These are phyloP conservation scores for Cordilura impudica DNA, from an alignment of 2,888 invertebrate species.

Conservation along the genomic window DNA sequence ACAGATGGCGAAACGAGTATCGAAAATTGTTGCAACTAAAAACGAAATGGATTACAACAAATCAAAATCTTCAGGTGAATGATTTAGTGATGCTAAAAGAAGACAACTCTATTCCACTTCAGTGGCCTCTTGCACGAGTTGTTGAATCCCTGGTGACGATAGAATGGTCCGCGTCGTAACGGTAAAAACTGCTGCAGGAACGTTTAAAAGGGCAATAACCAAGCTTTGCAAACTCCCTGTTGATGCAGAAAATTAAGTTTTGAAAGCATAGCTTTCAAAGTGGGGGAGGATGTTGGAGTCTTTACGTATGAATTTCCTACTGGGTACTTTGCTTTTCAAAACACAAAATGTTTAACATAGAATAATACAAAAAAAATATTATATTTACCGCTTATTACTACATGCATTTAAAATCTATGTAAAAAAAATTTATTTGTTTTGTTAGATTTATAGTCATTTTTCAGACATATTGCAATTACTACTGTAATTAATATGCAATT, in stretches of 20 bases:
- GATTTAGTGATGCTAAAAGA: constrained; percentile 35
- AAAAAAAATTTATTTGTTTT: too few relatives aligned
- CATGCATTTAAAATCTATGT: too few relatives aligned
- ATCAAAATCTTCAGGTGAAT: not conserved
- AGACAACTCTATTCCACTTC: constrained; percentile 12
- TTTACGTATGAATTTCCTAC: not conserved
- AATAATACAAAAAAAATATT: too few relatives aligned
- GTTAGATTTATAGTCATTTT: too few relatives aligned
- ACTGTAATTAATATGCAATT: too few relatives aligned
- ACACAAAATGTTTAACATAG: too few relatives aligned
- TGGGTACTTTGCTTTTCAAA: not conserved
- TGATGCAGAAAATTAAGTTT: not conserved
- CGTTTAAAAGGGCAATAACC: constrained; percentile 33
- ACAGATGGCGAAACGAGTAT: constrained; percentile 50
- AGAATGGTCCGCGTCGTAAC: constrained; percentile 18
- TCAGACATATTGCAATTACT: too few relatives aligned
- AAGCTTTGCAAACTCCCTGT: constrained; percentile 30
- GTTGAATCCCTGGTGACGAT: constrained; percentile 10
- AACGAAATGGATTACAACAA: constrained; percentile 24
- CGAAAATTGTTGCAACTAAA: constrained; percentile 16
- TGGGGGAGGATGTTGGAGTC: constrained; percentile 24
- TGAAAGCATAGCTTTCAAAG: constrained; percentile 26
- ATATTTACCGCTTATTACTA: too few relatives aligned
- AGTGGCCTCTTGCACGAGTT: constrained; percentile 31
- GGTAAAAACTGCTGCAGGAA: constrained; percentile 24